phyloP scores from a whole-genome alignment of 2,113 vertebrate species.

The Acanthisitta chloris region DNA sequence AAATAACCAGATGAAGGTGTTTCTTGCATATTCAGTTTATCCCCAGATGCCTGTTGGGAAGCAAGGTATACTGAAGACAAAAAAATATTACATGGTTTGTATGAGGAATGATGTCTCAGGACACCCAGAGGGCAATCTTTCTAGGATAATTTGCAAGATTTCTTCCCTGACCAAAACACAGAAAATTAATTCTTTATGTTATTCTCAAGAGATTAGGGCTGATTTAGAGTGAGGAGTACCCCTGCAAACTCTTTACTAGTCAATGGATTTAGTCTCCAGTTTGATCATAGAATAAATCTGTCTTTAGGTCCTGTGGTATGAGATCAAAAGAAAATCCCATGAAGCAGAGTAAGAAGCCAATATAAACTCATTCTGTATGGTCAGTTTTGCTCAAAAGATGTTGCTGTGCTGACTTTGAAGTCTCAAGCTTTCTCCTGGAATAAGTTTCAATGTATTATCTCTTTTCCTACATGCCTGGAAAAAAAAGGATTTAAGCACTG shows the following conservation, averaged over 20 bases:
- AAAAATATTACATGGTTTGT: not conserved
- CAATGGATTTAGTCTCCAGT: not conserved
- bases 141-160: not conserved
- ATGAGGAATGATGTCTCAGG: not conserved
- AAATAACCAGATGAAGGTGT: not conserved
- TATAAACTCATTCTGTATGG: not conserved
- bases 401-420: not conserved
- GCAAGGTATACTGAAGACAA: not conserved
- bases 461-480: not conserved
- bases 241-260: not conserved
- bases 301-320: not conserved
- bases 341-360: not conserved
- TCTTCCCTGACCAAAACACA: not conserved
- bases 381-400: constrained; percentile 3
- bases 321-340: constrained; percentile 32
- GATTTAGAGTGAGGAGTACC: not conserved
- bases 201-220: not conserved
- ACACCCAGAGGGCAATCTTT: not conserved
- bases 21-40: not conserved
- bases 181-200: not conserved
- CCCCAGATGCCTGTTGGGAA: not conserved
- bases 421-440: not conserved
- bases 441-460: not conserved
- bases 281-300: not conserved
- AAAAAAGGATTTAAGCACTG: not conserved